phyloP scores from a whole-genome alignment of 2,888 invertebrate species.

The Orchesellides sinensis region DNA sequence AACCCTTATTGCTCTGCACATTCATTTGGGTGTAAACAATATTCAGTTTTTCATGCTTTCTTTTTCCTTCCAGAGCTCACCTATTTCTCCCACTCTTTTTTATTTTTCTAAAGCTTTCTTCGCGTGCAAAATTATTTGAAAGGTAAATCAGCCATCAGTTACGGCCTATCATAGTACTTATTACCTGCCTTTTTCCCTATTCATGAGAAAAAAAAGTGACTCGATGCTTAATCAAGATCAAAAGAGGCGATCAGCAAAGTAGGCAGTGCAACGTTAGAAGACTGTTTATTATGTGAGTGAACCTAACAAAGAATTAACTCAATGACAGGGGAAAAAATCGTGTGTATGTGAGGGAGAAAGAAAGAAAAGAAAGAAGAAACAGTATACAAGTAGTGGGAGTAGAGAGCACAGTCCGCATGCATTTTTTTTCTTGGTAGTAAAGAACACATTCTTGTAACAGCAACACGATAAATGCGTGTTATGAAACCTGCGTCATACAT shows the following conservation, averaged over 20 bases:
- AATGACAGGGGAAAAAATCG: slow-evolving; percentile 1
- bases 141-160: slow-evolving; percentile 68
- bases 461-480: slow-evolving; percentile 38
- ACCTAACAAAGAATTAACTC: neutral
- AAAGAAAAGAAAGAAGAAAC: too few relatives aligned
- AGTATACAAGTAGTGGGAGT: neutral
- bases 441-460: slow-evolving; percentile 20
- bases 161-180: slow-evolving; percentile 55
- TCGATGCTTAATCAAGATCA: slow-evolving; percentile 68
- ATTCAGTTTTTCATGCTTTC: neutral
- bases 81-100: neutral
- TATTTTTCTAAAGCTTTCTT: slow-evolving; percentile 63
- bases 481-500: slow-evolving; percentile 50
- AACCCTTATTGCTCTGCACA: neutral
- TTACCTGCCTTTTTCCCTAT: slow-evolving; percentile 55
- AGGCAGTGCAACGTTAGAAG: neutral
- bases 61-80: neutral
- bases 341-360: slow-evolving; percentile 1
- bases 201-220: slow-evolving; percentile 54
- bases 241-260: slow-evolving; percentile 48
- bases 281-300: slow-evolving; percentile 3
- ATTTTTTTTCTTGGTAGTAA: slow-evolving; percentile 13
- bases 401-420: too few relatives aligned
- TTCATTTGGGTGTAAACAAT: neutral
- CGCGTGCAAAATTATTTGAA: slow-evolving; percentile 66